phyloP scores from a whole-genome alignment of 2,888 invertebrate species.

The Ochlodes sylvanus region DNA sequence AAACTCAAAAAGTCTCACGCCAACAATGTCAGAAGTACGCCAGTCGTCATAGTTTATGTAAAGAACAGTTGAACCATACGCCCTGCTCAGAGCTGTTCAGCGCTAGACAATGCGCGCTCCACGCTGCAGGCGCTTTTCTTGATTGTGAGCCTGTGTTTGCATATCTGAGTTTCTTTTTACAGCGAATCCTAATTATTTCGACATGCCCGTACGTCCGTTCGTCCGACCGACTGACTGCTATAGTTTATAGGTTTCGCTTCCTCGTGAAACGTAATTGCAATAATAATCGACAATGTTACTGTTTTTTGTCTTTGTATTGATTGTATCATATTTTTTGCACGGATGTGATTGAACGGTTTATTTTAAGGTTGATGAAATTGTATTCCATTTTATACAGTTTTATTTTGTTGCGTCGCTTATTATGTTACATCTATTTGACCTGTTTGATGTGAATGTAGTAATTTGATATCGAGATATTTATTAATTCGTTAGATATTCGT shows the following conservation, averaged over 20 bases:
- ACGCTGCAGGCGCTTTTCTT: conserved; percentile 37
- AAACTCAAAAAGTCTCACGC: conserved; percentile 31
- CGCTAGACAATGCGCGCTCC: conserved; percentile 30
- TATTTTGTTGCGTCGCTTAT: too few species aligned
- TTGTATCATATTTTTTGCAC: conserved; percentile 12
- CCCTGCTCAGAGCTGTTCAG: conserved; percentile 17
- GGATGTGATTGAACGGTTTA: conserved; percentile 31
- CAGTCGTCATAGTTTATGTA: conserved; percentile 36
- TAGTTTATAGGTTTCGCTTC: conserved; percentile 29
- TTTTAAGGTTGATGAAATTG: conserved; percentile 11
- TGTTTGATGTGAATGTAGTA: too few species aligned
- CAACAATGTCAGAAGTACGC: conserved; percentile 29
- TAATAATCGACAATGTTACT: conserved; percentile 17
- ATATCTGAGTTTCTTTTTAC: conserved; percentile 35
- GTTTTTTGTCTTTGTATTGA: conserved; percentile 26
- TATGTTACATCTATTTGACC: too few species aligned
- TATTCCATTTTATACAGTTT: not conserved
- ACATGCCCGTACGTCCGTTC: conserved; percentile 27
- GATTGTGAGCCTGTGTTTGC: conserved; percentile 35
- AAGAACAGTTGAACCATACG: conserved; percentile 35
- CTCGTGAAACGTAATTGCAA: conserved; percentile 29
- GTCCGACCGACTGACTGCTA: conserved; percentile 30
- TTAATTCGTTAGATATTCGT: too few species aligned
- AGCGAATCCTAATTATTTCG: conserved; percentile 36
- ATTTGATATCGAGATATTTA: too few species aligned